Base-by-base conservation (phyloP, 23 tunicate genomes). In the Styela plicata region DNA sequence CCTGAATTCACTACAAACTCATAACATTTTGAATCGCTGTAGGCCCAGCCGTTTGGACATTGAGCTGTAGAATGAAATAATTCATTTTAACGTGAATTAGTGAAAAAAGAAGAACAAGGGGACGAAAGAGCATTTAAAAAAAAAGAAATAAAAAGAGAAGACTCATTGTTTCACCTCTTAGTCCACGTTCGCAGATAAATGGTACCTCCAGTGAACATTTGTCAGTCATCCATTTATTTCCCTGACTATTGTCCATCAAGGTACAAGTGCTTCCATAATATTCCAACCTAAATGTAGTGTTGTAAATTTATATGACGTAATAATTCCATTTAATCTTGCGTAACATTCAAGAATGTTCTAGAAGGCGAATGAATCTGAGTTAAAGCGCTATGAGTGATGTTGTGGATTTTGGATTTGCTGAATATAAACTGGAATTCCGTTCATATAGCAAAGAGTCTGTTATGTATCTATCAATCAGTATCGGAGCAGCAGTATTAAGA, bases 31-130 rank as follows among this genome's bases (percentile, higher is more conserved):
- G 94, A 87, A 2, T 36, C 79, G 26, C 44, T 35, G 67, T 83
- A 87, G 5, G 82, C 23, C 98, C 98, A 94, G 34, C 81, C 80
- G 21, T 83, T 31, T 1, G 98, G 98, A 63, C 98, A 94, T 24
- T 85, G 79, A 80, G 83, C 89, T 82, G 84, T 25, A 74, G 63
- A 24, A 21, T 26, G 16, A 27, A 24, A 31, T 24, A 57, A 57
- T 13, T 73, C 25, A 1, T 73, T 73, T 20, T n/a, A 44, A 44
- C 13, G 31, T 66, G 30, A 25, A 66, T 66, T 5, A 66, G 17
- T 66, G 17, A 66, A 26, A 26, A 25, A 17, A 44, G 57, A 44
- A 44, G 13, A 13, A 13, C 57, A 44, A 44, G 13, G 13, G 57
- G 26, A 44, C 7, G 57, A 44, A 44, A 44, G 31, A 5, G 30